These are phyloP conservation scores for Mongoloraphidia duomilia DNA, from an alignment of 2,888 invertebrate species.

Conservation along the genomic window DNA sequence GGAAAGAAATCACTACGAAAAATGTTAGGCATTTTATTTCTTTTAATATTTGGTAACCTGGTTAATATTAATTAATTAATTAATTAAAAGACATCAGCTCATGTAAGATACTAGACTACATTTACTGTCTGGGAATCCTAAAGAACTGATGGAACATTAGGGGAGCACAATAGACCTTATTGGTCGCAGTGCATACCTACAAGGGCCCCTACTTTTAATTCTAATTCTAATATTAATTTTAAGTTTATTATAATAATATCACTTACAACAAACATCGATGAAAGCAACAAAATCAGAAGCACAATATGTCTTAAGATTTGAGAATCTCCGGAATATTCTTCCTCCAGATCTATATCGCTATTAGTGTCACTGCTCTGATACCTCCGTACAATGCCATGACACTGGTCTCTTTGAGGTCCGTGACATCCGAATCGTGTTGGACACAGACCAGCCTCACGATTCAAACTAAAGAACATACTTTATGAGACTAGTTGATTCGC, in stretches of 20 bases:
- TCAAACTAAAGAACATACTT: not conserved
- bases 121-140: no score
- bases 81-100: not conserved
- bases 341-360: slow-evolving; percentile 30
- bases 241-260: not conserved
- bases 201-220: no score
- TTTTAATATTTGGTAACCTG: not conserved
- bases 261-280: slow-evolving; percentile 82
- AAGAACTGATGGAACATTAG: no score
- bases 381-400: slow-evolving; percentile 34
- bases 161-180: no score
- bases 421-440: slow-evolving; percentile 37
- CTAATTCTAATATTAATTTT: no score
- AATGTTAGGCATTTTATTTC: not conserved
- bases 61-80: not conserved
- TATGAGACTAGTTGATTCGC: not conserved
- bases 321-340: slow-evolving; percentile 40
- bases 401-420: slow-evolving; percentile 32
- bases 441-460: slow-evolving; percentile 23
- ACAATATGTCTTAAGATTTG: slow-evolving; percentile 72
- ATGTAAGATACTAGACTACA: not conserved
- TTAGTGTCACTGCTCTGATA: slow-evolving; percentile 25
- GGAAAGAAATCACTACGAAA: not conserved
- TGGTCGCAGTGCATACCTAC: no score
- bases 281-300: slow-evolving; percentile 60